Evolutionary conservation across 2,888 invertebrate species (phyloP), one percentile per base, ranked within the genome.

Genomic region (Argyresthia albistria): DNA sequence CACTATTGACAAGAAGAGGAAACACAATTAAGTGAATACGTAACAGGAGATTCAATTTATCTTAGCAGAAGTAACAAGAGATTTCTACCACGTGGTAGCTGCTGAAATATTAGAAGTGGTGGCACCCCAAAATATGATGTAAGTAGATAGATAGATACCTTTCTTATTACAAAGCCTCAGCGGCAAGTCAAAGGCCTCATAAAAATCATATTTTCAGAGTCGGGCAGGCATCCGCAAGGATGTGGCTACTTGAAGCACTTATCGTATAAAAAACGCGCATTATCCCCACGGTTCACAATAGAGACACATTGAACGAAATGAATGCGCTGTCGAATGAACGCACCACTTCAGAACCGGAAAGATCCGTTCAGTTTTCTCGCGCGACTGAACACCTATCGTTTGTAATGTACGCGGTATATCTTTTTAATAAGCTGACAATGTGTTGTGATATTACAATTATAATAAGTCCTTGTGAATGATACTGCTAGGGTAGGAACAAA

Each of bases 311-410:
- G 35, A 43, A 50, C 51, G 51, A 55, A 55, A 55, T 53, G 60
- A 61, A 58, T 53, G 63, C 64, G 56, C 58, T 65, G 66, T 61
- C 58, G 61, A 58, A 54, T 56, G 57, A 61, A 61, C 73, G 57
- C 60, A 61, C 74, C 82, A 78, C 84, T 86, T 69, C 66, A 84
- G 65, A 81, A 87, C 86, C 83, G 84, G 86, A 83, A 82, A 72
- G 80, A 71, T 71, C 70, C 71, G 73, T 65, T 71, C 48, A 73
- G 75, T 74, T 76, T 80, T 80, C 70, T 70, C 83, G 83, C 82
- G 73, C 75, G 77, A 73, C 67, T 70, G 81, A 67, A 59, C 67
- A 57, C 67, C 65, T 74, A 78, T 73, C 64, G 42, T 45, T 61
- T 78, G 76, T 81, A 76, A 66, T 69, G 66, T n/a, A n/a, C 67